Evolutionary conservation across 2,888 invertebrate species (phyloP).

Genomic region (Trissonchulus latispiculum): DNA sequence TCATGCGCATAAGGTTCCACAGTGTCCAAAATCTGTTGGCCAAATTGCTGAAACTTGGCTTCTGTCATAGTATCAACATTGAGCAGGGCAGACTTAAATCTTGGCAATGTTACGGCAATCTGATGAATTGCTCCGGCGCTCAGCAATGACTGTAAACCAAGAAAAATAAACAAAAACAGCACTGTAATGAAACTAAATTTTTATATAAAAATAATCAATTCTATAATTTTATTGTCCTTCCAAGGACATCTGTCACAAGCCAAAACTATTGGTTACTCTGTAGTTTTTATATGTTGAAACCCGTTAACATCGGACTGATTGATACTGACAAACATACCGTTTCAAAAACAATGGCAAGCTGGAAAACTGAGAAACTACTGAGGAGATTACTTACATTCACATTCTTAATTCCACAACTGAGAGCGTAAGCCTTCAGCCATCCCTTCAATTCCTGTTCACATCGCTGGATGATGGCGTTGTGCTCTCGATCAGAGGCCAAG

Average conservation of each 20-base stretch:
- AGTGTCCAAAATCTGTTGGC: constrained; percentile 32
- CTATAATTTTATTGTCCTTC: too few species aligned
- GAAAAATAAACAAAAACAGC: neutral
- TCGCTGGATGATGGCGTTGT: neutral
- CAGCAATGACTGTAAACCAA: constrained; percentile 16
- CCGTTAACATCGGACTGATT: too few species aligned
- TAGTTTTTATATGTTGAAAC: too few species aligned
- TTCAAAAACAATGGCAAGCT: too few species aligned
- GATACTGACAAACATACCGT: too few species aligned
- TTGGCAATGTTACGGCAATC: constrained; percentile 38
- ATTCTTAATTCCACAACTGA: constrained; percentile 25
- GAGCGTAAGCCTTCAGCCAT: constrained; percentile 29
- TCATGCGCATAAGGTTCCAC: constrained; percentile 33
- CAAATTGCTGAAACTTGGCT: constrained; percentile 29
- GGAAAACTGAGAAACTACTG: too few species aligned
- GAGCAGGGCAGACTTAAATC: constrained; percentile 39
- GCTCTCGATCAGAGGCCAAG: too few species aligned
- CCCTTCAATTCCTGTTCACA: constrained; percentile 26
- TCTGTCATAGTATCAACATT: constrained; percentile 23
- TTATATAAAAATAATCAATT: too few species aligned
- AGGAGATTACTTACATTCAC: constrained; percentile 23
- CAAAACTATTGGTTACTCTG: too few species aligned
- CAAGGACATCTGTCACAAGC: too few species aligned
- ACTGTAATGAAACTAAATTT: too few species aligned
- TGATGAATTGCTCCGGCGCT: constrained; percentile 22